Evolutionary conservation across 37 sponge, comb jelly and placozoan genomes (phyloP), one percentile per base, ranked within the genome.

Genomic region (Geodia barretti): DNA sequence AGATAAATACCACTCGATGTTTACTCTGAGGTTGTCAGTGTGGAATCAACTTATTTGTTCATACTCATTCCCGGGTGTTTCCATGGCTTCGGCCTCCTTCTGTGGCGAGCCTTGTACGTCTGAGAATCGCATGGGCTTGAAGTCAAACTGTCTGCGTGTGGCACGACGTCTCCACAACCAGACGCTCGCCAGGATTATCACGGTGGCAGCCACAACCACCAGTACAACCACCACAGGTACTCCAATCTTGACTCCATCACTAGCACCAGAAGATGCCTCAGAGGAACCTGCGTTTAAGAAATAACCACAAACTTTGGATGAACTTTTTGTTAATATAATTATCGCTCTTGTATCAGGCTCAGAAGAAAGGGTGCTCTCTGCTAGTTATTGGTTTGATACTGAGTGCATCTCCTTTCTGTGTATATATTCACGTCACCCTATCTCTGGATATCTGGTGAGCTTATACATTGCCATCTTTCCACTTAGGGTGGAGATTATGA

Each of bases 351-450:
- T 31, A 47, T n/a, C 29, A 88, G 89, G 89, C 89, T 59, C 39
- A 1, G 25, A 9, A 41, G 1, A 70, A 78, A 30, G 84, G 84
- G 21, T 70, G 60, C 2, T 75, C 72, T 0, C 43, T 64, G 8
- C 36, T 60, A n/a, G 34, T 78, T 0, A 58, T 64, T 28, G 89
- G 89, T 36, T 17, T 77, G 9, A 88, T 88, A 37, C 0, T 83
- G 25, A 83, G 89, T 17, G 32, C 40, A 14, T 88, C 89, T 61
- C 89, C 89, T 3, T 28, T 88, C n/a, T 88, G 84, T 73, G 84
- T 83, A 36, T 63, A 40, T 28, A 35, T 88, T n/a, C 0, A 24
- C 70, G 0, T 77, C 89, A n/a, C 63, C 89, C 89, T 4, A 0
- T 88, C 19, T 31, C 83, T 24, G 84, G 89, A 11, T 83, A 83